Percentiles rank a stretch among this genome's conserved stretches.
Evolutionary conservation across 2,888 invertebrate genomes (phyloP).

Genomic region (Electrophaes corylata): DNA sequence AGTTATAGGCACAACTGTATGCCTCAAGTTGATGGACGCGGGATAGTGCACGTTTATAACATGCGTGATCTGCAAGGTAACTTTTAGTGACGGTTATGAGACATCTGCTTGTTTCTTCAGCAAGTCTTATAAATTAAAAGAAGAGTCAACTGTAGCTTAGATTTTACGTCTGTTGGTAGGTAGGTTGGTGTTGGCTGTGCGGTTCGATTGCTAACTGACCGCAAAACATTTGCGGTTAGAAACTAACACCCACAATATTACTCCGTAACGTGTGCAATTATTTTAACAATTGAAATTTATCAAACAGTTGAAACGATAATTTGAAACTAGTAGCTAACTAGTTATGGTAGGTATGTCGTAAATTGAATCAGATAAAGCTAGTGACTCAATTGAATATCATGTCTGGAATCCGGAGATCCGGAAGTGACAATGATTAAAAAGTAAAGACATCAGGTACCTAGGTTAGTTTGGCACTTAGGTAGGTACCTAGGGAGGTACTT

Average conservation of each 20-base stretch:
- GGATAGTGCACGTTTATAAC: too few species aligned
- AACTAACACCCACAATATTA: slow-evolving; percentile 23
- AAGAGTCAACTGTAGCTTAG: slow-evolving; percentile 3
- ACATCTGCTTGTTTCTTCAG: too few species aligned
- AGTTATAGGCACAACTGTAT: too few species aligned
- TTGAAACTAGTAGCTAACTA: background rate
- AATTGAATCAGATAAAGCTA: background rate
- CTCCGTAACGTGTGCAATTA: slow-evolving; percentile 9
- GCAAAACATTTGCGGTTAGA: slow-evolving; percentile 37
- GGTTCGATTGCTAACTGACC: slow-evolving; percentile 34
- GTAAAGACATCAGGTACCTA: background rate
- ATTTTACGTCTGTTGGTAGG: background rate
- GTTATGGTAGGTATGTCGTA: background rate
- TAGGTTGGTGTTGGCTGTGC: slow-evolving; percentile 2
- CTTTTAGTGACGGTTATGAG: too few species aligned
- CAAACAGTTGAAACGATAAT: background rate
- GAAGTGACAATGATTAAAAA: slow-evolving; percentile 1
- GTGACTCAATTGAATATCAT: slow-evolving; percentile 1
- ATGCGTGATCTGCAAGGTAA: too few species aligned
- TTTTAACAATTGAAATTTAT: slow-evolving; percentile 2
- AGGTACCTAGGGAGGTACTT: too few species aligned
- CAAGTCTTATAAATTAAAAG: too few species aligned
- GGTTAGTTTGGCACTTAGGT: too few species aligned
- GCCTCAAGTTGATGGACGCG: too few species aligned
- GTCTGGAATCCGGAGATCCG: slow-evolving; percentile 6